These are phyloP conservation scores for Anseranas semipalmata DNA, from an alignment of 2,113 vertebrate genomes.

Conservation along the genomic window DNA sequence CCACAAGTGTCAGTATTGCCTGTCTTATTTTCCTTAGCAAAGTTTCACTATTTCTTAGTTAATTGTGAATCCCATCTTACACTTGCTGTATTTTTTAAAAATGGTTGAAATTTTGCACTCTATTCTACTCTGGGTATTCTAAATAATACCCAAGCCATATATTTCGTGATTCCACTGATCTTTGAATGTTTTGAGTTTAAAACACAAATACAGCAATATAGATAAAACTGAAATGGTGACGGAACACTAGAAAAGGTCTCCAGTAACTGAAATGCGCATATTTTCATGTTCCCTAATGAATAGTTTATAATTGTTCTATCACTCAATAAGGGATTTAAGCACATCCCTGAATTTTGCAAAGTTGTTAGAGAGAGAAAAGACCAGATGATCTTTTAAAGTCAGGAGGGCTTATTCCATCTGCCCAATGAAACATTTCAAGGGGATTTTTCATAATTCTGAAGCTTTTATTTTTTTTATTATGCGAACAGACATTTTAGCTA, in stretches of 20 bases:
- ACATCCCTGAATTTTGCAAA: not conserved
- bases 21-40: constrained; percentile 32
- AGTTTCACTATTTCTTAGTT: not conserved
- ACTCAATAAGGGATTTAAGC: not conserved
- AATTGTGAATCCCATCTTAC: not conserved
- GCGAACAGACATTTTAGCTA: not conserved
- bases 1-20: constrained; percentile 76
- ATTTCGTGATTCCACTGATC: not conserved
- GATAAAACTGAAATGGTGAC: not conserved
- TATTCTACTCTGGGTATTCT: no score
- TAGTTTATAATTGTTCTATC: not conserved
- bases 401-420: not conserved
- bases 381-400: not conserved
- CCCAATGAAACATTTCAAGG: not conserved
- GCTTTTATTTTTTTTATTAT: not conserved
- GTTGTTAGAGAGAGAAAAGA: not conserved
- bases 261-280: not conserved
- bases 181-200: not conserved
- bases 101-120: not conserved
- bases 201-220: not conserved
- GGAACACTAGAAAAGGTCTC: not conserved
- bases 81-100: not conserved
- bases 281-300: not conserved
- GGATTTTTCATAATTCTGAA: not conserved
- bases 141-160: not conserved